Evolutionary conservation across 2,797 vertebrate species (phyloP).

Genomic region (Morelia viridis): DNA sequence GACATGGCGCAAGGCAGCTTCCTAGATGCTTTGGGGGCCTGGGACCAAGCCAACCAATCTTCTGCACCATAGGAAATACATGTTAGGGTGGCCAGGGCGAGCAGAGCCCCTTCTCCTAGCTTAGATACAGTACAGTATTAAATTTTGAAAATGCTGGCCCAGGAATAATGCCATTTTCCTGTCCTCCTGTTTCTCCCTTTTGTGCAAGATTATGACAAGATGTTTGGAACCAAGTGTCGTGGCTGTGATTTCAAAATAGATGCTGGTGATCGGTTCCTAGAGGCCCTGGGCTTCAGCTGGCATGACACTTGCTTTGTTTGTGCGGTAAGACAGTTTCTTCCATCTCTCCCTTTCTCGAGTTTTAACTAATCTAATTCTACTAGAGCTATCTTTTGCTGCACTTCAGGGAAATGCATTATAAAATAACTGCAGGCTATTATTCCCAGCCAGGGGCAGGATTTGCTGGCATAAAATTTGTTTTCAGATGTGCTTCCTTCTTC

Average conservation of each 20-base stretch:
- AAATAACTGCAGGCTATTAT: not conserved
- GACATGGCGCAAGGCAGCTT: not conserved
- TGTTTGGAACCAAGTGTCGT: slow-evolving; percentile 98
- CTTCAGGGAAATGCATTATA: not conserved
- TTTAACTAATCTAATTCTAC: not conserved
- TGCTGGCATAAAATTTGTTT: not conserved
- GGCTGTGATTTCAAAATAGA: slow-evolving; percentile 99
- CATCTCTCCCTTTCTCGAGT: accelerated
- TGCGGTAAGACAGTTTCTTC: slow-evolving; percentile 80
- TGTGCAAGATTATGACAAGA: slow-evolving; percentile 93
- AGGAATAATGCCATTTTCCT: not conserved
- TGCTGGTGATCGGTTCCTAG: slow-evolving; percentile 96
- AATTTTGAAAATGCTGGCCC: not conserved
- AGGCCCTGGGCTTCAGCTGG: slow-evolving; percentile 98
- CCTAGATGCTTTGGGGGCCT: not conserved
- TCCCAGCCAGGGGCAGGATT: not conserved
- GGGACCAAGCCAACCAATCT: not conserved
- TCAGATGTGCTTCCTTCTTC: not conserved
- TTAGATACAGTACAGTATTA: not conserved
- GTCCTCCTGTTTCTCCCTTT: not conserved
- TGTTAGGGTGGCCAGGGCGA: not conserved
- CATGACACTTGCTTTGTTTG: slow-evolving; percentile 99
- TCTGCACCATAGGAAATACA: not conserved
- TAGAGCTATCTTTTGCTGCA: not conserved
- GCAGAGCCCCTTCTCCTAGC: accelerated